Percentiles rank a stretch among this genome's conserved stretches.
Evolutionary conservation across 2,888 invertebrate species (phyloP).

Genomic region (Nineta flava): DNA sequence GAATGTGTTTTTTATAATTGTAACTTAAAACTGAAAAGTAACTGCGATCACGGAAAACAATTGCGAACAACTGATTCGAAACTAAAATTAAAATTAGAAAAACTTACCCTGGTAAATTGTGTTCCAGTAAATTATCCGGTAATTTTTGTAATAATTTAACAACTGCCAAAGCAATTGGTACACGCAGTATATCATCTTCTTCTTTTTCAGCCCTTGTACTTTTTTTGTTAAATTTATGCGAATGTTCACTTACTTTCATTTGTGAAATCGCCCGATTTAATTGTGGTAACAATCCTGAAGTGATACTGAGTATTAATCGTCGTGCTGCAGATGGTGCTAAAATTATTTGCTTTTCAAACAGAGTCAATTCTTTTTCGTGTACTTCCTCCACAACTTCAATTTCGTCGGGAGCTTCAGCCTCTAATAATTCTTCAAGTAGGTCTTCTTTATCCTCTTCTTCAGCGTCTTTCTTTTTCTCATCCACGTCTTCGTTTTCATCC

Average conservation of each 20-base stretch:
- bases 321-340: slow-evolving; percentile 59
- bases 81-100: slow-evolving; percentile 9
- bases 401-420: slow-evolving; percentile 27
- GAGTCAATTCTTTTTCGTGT: slow-evolving; percentile 17
- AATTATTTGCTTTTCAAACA: slow-evolving; percentile 30
- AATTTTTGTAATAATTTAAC: slow-evolving; percentile 81
- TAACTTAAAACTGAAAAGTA: no score
- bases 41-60: no score
- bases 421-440: slow-evolving; percentile 16
- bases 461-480: slow-evolving; percentile 26
- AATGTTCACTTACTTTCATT: slow-evolving; percentile 53
- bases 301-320: slow-evolving; percentile 54
- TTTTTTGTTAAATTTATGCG: slow-evolving; percentile 63
- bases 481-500: slow-evolving; percentile 15
- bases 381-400: slow-evolving; percentile 20
- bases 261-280: slow-evolving; percentile 55
- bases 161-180: slow-evolving; percentile 84
- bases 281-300: slow-evolving; percentile 59
- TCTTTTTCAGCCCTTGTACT: slow-evolving; percentile 56
- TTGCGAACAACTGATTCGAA: no score
- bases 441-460: slow-evolving; percentile 19
- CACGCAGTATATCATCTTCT: slow-evolving; percentile 74
- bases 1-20: no score
- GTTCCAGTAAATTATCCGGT: slow-evolving; percentile 56
- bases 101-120: slow-evolving; percentile 65